phyloP scores from a whole-genome alignment of 2,113 vertebrate species.

The Tringa solitaria region DNA sequence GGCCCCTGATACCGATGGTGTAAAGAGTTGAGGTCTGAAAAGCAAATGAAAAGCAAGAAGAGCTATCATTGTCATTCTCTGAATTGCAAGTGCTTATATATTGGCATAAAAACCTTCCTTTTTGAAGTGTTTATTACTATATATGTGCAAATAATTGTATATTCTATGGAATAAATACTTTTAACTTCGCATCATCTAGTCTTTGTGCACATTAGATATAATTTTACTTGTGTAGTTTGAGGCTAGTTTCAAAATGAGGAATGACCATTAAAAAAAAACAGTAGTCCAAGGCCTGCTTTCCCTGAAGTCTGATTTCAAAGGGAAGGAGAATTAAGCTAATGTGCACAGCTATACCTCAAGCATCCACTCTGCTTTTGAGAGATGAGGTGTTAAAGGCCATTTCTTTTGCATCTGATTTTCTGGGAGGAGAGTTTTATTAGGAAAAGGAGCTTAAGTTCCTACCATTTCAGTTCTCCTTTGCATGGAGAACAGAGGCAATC shows the following conservation, averaged over 20 bases:
- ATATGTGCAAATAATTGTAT: background rate
- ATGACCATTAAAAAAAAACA: background rate
- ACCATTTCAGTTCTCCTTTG: background rate
- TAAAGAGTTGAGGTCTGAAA: background rate
- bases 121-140: background rate
- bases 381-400: background rate
- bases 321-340: background rate
- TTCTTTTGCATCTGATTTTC: background rate
- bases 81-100: background rate
- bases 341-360: background rate
- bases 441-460: background rate
- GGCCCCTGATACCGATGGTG: too few species aligned
- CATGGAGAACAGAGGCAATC: background rate
- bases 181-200: background rate
- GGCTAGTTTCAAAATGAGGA: background rate
- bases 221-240: background rate
- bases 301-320: background rate
- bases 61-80: background rate
- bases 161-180: background rate
- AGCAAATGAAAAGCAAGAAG: background rate
- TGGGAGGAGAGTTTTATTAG: background rate
- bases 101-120: background rate
- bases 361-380: background rate
- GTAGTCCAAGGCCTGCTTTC: background rate
- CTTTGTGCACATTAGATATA: background rate